phyloP scores from a whole-genome alignment of 1,140 invertebrate genomes.

The Aphis gossypii region DNA sequence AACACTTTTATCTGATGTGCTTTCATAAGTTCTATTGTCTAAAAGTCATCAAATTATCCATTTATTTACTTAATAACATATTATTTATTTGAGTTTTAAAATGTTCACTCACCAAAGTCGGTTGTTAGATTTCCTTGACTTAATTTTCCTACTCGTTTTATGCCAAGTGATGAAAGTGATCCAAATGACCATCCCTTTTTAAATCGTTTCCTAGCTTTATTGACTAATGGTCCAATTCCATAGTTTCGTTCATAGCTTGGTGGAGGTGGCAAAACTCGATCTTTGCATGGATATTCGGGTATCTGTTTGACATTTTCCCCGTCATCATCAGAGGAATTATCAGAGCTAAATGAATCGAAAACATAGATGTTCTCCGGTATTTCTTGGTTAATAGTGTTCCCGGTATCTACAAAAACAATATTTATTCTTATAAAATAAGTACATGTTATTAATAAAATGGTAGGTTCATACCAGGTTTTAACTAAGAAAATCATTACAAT shows the following conservation, averaged over 20 bases:
- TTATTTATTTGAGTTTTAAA: too few species aligned
- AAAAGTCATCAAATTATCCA: too few species aligned
- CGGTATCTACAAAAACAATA: background rate
- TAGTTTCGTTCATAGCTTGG: constrained; percentile 57
- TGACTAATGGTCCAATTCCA: constrained; percentile 60
- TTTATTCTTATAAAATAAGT: background rate
- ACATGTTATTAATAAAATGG: background rate
- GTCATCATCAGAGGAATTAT: constrained; percentile 57
- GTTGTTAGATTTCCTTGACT: constrained; percentile 35
- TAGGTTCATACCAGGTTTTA: background rate
- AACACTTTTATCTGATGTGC: background rate
- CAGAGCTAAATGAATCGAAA: constrained; percentile 60
- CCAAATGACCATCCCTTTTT: constrained; percentile 61
- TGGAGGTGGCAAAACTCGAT: constrained; percentile 23
- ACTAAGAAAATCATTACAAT: background rate
- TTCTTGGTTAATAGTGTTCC: background rate
- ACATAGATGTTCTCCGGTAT: constrained; percentile 40
- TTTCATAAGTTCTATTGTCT: constrained; percentile 3
- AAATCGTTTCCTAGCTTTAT: constrained; percentile 61
- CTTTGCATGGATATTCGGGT: constrained; percentile 33
- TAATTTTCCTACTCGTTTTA: constrained; percentile 60
- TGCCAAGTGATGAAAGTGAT: constrained; percentile 59
- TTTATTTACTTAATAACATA: background rate
- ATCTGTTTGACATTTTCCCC: background rate
- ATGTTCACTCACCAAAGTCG: background rate